These are phyloP conservation scores for Percopsis transmontana DNA, from an alignment of 2,113 vertebrate species.

Conservation along the genomic window DNA sequence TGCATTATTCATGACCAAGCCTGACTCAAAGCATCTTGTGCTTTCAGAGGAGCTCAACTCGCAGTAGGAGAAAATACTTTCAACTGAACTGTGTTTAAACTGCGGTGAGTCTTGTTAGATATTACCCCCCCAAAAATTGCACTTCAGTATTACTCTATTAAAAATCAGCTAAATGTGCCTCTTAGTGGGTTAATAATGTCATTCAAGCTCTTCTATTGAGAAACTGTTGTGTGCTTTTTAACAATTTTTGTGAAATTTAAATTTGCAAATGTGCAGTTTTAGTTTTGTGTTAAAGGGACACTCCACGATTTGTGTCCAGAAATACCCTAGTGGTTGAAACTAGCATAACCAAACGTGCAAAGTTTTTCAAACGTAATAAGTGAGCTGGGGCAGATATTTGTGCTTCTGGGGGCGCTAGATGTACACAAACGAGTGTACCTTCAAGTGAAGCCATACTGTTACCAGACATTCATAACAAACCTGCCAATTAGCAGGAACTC, in stretches of 20 bases:
- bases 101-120: neutral
- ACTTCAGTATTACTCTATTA: neutral
- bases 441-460: neutral
- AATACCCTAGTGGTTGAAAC: too few relatives aligned
- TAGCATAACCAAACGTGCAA: too few relatives aligned
- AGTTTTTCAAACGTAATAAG: too few relatives aligned
- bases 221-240: neutral
- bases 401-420: neutral
- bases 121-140: neutral
- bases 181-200: neutral
- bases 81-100: conserved; percentile 34
- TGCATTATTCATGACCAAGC: conserved; percentile 76
- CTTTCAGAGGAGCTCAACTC: conserved; percentile 56
- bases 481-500: conserved; percentile 97
- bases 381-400: too few relatives aligned
- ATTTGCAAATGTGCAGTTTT: too few relatives aligned
- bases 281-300: too few relatives aligned
- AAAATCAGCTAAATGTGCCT: neutral
- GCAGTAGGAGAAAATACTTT: conserved; percentile 20
- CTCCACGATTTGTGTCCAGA: too few relatives aligned
- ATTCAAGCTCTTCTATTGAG: neutral
- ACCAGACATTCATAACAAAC: conserved; percentile 63
- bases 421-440: neutral
- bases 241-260: too few relatives aligned
- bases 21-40: conserved; percentile 59